Percentiles rank a stretch among this genome's conserved stretches.
These are phyloP conservation scores for Rana temporaria DNA, from an alignment of 2,113 vertebrate genomes.

Conservation along the genomic window DNA sequence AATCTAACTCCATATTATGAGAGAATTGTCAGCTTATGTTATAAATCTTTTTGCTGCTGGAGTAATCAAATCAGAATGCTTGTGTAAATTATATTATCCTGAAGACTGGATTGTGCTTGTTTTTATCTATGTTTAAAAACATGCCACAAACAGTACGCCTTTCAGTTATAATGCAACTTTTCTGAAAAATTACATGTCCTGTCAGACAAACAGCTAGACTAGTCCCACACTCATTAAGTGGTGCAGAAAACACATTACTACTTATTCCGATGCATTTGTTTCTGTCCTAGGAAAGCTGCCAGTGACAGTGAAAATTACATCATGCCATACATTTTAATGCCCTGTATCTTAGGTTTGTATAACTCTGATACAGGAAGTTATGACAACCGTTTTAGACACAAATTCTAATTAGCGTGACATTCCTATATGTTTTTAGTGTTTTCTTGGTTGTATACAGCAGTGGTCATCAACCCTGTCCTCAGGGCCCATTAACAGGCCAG, in stretches of 20 bases:
- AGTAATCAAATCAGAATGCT: slow-evolving; percentile 57
- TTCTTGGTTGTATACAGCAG: too few species aligned
- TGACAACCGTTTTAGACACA: too few species aligned
- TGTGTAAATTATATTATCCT: slow-evolving; percentile 49
- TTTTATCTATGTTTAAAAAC: slow-evolving; percentile 26
- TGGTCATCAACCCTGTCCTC: too few species aligned
- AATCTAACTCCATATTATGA: slow-evolving; percentile 61
- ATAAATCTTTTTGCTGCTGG: slow-evolving; percentile 53
- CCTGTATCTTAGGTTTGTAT: background rate
- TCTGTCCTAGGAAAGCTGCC: background rate
- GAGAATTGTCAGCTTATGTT: slow-evolving; percentile 54
- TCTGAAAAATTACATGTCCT: slow-evolving; percentile 11
- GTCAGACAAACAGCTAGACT: background rate
- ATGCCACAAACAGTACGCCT: background rate
- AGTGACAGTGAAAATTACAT: background rate
- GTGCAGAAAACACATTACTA: slow-evolving; percentile 2
- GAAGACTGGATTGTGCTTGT: slow-evolving; percentile 46
- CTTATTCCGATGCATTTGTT: slow-evolving; percentile 9
- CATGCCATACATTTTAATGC: background rate
- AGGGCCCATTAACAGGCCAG: too few species aligned
- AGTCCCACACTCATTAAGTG: background rate
- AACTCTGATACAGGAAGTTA: background rate
- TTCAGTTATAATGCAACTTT: slow-evolving; percentile 27
- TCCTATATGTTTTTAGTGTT: too few species aligned
- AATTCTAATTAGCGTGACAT: too few species aligned